phyloP scores from a whole-genome alignment of 2,113 vertebrate species.

The Cheirogaleus medius region DNA sequence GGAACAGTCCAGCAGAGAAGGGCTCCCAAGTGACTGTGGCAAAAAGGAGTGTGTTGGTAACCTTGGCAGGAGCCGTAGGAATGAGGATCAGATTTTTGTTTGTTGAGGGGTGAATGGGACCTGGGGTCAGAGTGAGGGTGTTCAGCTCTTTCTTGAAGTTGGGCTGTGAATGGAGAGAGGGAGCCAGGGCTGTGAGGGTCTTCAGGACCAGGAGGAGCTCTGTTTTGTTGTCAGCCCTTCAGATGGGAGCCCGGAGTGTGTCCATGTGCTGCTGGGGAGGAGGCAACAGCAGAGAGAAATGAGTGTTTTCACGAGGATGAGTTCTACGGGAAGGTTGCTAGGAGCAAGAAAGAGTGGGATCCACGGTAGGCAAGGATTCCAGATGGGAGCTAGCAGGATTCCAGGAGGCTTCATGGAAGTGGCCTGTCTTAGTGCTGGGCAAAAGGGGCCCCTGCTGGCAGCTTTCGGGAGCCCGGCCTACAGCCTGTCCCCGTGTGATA shows the following conservation, averaged over 20 bases:
- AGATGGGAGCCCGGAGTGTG: neutral
- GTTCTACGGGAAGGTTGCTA: neutral
- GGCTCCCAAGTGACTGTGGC: neutral
- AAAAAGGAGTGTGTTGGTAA: neutral
- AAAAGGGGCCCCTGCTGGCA: neutral
- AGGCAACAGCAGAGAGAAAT: neutral
- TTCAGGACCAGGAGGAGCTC: neutral
- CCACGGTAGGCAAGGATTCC: neutral
- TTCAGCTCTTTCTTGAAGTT: neutral
- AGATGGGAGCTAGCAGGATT: neutral
- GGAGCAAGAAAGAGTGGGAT: neutral
- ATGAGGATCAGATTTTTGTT: neutral
- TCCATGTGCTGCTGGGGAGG: neutral
- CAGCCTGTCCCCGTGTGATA: neutral
- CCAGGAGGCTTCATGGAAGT: neutral
- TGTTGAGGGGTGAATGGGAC: neutral
- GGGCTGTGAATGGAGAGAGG: neutral
- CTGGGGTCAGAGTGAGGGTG: neutral
- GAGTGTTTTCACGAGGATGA: neutral
- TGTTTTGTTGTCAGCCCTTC: neutral
- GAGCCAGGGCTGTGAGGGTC: neutral
- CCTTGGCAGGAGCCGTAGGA: neutral
- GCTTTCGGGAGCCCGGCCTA: neutral
- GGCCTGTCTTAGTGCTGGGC: neutral
- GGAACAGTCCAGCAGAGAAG: neutral